Base-by-base conservation (phyloP, 2,797 vertebrate species). In the Glossophaga mutica region DNA sequence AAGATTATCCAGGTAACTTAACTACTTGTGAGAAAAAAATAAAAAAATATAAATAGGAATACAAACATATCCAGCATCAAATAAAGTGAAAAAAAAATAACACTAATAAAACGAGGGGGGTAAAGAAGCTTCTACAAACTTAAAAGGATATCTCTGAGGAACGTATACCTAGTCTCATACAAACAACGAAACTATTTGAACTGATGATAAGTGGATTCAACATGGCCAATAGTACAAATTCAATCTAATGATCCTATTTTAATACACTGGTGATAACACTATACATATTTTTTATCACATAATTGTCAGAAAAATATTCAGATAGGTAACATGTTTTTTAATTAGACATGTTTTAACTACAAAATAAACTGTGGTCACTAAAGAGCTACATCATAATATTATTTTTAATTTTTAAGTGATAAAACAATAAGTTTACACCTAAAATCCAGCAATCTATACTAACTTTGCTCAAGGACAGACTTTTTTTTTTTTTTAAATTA, bases 391-490 rank as follows among this genome's bases (percentile, higher is more conserved):
- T 50, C 2, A 26, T 29, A 88, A 7, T 67, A 70, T 52, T 74
- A 65, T 57, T 81, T 65, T 48, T 84, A 90, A 8, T 83, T 94
- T 82, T 92, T 83, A 94, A 92, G 19, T 86, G 19, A 86, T 18
- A 55, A 44, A 81, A 57, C 2, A 50, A 50, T 46, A 11, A 73
- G 1, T 59, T 87, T 62, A 67, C 1, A 73, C 7, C 65, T 52
- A 91, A 39, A 74, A 90, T 57, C 32, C 5, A 74, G 24, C 12
- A 77, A 71, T 50, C 12, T 12, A 67, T 12, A 81, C 15, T 67
- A 77, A 6, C 32, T 88, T 90, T 71, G 29, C n/a, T 81, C 9
- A 70, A 90, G 44, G 46, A 73, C 6, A 21, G 24, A 32, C 14
- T 44, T 59, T 59, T 11, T 29, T 57, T n/a, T n/a, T n/a, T 59